Evolutionary conservation across 2,113 vertebrate genomes (phyloP), one percentile per base, ranked within the genome.

Genomic region (Psettodes erumei): DNA sequence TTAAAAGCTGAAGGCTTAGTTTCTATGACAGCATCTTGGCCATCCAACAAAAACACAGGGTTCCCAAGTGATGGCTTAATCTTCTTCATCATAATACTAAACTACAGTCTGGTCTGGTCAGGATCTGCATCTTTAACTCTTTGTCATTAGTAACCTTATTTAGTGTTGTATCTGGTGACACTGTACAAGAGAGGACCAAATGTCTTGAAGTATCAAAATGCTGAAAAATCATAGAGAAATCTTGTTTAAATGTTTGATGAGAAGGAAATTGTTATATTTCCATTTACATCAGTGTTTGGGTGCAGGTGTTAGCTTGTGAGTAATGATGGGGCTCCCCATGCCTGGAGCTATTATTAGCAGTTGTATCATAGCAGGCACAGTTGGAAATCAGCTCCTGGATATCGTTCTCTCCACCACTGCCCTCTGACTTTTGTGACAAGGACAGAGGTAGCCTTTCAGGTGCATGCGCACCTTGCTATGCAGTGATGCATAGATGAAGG

Each of bases 401-500:
- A 66, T 50, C 3, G 43, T 5, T 60, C 78, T 64, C 42, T 76
- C 50, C 28, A 53, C 45, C 48, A 55, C 61, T 43, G 33, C 37
- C 12, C 69, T 68, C 42, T 47, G 67, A 19, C 38, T 25, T 19
- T 28, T 70, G 5, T 38, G 71, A 32, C 89, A 92, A 2, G 86
- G 87, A 54, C 88, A 90, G 43, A 95, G 66, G 79, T 91, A 91
- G 47, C 89, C 85, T n/a, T 66, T 84, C 43, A 95, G 84, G 66
- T 93, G 94, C 79, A 91, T 77, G 53, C 94, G 90, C 30, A 94
- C 88, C 79, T 95, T 95, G 83, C 90, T 94, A 85, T 95, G 94
- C 82, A 95, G 89, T 1, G 94, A 95, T 69, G 94, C 94, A 5
- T 95, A 95, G 89, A 95, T 95, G 85, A 95, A 95, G 9, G 94